These are phyloP conservation scores for Oxytorus armatus DNA, from an alignment of 2,888 invertebrate genomes.

Conservation along the genomic window DNA sequence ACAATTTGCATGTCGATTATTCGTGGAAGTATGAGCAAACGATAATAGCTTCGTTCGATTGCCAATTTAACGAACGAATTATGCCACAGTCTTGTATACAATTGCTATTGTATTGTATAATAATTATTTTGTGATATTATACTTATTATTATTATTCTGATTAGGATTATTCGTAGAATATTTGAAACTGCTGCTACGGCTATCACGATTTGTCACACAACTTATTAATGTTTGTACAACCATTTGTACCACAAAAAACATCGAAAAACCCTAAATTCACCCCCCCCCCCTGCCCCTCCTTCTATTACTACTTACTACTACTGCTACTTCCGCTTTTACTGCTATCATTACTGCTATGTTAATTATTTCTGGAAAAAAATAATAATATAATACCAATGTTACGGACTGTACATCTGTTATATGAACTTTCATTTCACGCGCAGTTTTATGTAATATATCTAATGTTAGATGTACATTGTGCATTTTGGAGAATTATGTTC, in stretches of 20 bases:
- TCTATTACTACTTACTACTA: conserved; percentile 66
- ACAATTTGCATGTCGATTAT: conserved; percentile 58
- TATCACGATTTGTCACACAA: conserved; percentile 38
- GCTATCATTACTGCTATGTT: conserved; percentile 73
- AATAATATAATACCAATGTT: conserved; percentile 72
- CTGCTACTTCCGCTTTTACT: conserved; percentile 65
- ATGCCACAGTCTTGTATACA: conserved; percentile 61
- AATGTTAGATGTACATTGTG: too few relatives aligned
- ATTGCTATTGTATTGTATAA: conserved; percentile 65
- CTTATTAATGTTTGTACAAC: conserved; percentile 35
- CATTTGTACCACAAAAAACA: conserved; percentile 22
- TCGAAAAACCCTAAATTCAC: background rate
- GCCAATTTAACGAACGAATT: conserved; percentile 44
- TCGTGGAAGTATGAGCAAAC: conserved; percentile 42
- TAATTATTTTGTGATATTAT: conserved; percentile 67
- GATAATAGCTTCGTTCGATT: conserved; percentile 42
- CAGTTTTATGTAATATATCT: too few relatives aligned
- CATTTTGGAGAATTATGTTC: too few relatives aligned
- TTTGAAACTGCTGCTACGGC: conserved; percentile 29
- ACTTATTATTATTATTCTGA: conserved; percentile 60
- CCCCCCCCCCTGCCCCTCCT: conserved; percentile 6
- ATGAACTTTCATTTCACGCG: too few relatives aligned
- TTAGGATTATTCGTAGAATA: conserved; percentile 44
- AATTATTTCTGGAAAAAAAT: conserved; percentile 73
- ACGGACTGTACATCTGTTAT: conserved; percentile 51